Evolutionary conservation across 2,888 invertebrate species (phyloP).

Genomic region (Drosophila hamatofila): DNA sequence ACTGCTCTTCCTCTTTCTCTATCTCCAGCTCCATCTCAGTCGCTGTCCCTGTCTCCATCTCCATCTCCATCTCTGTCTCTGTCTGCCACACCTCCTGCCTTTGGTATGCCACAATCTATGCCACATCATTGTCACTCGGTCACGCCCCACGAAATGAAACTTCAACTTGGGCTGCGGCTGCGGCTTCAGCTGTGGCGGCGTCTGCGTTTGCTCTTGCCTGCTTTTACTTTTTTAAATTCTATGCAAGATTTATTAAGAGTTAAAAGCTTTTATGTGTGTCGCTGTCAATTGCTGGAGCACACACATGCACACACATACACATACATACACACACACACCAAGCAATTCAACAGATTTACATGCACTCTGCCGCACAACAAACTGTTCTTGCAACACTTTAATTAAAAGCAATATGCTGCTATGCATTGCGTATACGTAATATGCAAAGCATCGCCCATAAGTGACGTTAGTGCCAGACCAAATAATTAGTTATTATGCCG

Average conservation of each 20-base stretch:
- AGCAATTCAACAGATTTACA: constrained; percentile 12
- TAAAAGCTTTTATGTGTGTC: constrained; percentile 80
- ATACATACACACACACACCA: constrained; percentile 1
- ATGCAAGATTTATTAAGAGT: constrained; percentile 81
- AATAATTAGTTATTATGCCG: constrained; percentile 39
- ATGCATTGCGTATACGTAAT: constrained; percentile 30
- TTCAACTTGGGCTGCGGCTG: constrained; percentile 36
- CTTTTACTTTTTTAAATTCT: constrained; percentile 76
- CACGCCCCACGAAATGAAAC: constrained; percentile 56
- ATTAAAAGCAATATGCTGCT: constrained; percentile 50
- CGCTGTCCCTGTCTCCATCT: neutral
- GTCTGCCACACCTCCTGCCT: neutral
- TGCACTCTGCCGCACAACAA: constrained; percentile 33
- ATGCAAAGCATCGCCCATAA: constrained; percentile 37
- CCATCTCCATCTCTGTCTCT: neutral
- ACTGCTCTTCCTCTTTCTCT: neutral
- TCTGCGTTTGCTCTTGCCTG: constrained; percentile 28
- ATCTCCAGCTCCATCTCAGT: neutral
- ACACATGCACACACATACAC: constrained; percentile 23
- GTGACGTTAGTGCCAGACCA: constrained; percentile 25
- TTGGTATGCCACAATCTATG: constrained; percentile 53
- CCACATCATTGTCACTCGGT: constrained; percentile 69
- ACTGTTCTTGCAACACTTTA: constrained; percentile 59
- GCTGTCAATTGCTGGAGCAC: constrained; percentile 68
- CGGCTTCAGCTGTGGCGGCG: constrained; percentile 5